Evolutionary conservation across 2,113 vertebrate species (phyloP), one percentile per base, ranked within the genome.

Genomic region (Mobula hypostoma): DNA sequence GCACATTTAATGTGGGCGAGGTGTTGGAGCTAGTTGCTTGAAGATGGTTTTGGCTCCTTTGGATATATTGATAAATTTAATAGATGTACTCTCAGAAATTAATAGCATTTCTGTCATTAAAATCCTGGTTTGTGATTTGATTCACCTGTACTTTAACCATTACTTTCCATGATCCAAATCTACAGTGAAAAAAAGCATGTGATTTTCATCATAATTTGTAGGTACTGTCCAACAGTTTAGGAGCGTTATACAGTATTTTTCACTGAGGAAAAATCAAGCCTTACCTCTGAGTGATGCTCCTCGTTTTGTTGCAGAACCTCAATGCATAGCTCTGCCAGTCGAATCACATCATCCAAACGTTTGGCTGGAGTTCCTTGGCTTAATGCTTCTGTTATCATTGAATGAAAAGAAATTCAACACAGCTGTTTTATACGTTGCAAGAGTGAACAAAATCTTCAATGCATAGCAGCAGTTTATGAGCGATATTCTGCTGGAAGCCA

Each of bases 291-390:
- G 94, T 99, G 99, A 96, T 99, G 98, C 80, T 99, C 99, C 40
- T 99, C 98, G 61, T 99, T 99, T 96, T 99, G 99, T 96, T 99
- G 98, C 88, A 99, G 96, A 80, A 99, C 99, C 94, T 99, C 98
- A 0, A 99, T 98, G 95, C 98, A 98, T 58, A 99, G 97, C 95
- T 99, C 99, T 4, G 98, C 98, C 56, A 99, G 96, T 58, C 97
- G 97, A 97, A 99, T 97, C 96, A 98, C 97, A 95, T 99, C 98
- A 96, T 98, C 97, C 95, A 99, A 96, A 74, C 97, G 97, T 95
- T 97, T 98, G 94, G 98, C 97, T 94, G 98, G 96, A 94, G 97
- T 87, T 0, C 97, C 97, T 95, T 98, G 97, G 95, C 95, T 97
- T 96, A 98, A 96, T 87, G 95, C 96, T 94, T 98, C 97, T 98